Conservation (phyloP, 2,797 vertebrate species). For the Paedocypris micromegethes region DNA sequence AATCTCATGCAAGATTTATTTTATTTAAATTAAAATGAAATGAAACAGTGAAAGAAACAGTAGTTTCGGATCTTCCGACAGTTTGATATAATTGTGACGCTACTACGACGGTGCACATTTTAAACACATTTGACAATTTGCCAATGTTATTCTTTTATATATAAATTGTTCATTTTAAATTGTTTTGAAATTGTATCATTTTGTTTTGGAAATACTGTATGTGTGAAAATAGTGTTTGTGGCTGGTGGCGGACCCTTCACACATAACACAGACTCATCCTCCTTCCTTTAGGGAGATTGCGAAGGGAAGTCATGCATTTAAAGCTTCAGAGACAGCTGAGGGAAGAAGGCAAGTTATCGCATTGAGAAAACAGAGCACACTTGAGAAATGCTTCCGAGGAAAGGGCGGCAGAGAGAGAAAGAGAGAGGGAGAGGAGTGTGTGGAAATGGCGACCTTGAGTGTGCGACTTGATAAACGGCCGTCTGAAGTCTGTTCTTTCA, state of each 20-base stretch:
- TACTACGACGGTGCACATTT: too few relatives aligned
- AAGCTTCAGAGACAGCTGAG: not conserved
- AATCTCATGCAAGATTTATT: too few relatives aligned
- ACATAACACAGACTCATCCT: constrained; percentile 24
- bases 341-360: constrained; percentile 33
- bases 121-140: too few relatives aligned
- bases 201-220: too few relatives aligned
- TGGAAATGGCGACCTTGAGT: constrained; percentile 34
- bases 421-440: not conserved
- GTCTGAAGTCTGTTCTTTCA: constrained; percentile 9
- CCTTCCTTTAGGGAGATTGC: constrained; percentile 28
- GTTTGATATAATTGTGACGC: too few relatives aligned
- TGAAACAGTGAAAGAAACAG: too few relatives aligned
- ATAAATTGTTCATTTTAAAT: too few relatives aligned
- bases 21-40: too few relatives aligned
- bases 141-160: too few relatives aligned
- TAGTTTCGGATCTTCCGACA: too few relatives aligned
- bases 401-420: constrained; percentile 26
- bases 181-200: too few relatives aligned
- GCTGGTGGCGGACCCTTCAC: constrained; percentile 22
- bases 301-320: constrained; percentile 38
- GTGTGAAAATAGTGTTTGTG: not conserved
- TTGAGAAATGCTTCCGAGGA: constrained; percentile 33
- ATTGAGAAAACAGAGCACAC: constrained; percentile 38
- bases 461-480: constrained; percentile 32